Percentiles rank a stretch among this genome's conserved stretches.
Conservation (phyloP, 2,888 invertebrate species). For the Caenorhabditis sp. region DNA sequence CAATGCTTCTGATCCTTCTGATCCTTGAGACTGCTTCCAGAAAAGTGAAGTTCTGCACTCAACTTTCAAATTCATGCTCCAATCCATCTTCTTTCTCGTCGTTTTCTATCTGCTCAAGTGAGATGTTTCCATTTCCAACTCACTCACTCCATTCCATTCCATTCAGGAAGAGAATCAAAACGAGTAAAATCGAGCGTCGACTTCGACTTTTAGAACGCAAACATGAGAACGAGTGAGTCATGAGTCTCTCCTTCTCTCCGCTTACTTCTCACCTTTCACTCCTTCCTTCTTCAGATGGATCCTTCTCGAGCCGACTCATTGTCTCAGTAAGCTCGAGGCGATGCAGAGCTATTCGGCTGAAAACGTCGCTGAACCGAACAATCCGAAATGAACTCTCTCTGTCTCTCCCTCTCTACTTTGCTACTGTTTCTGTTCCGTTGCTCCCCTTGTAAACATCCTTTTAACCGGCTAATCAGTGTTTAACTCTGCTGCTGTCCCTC, state of each 20-base stretch:
- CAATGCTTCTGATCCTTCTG: too few relatives aligned
- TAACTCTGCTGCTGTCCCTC: too few relatives aligned
- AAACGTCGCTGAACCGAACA: constrained; percentile 3
- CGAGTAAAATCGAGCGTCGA: constrained; percentile 47
- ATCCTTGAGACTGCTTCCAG: constrained; percentile 33
- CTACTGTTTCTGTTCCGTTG: background rate
- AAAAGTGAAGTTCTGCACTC: constrained; percentile 26
- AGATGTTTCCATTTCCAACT: background rate
- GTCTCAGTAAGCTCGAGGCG: constrained; percentile 35
- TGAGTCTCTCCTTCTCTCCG: background rate
- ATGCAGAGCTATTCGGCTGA: constrained; percentile 27
- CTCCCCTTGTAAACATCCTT: constrained; percentile 6
- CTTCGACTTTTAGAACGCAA: constrained; percentile 60
- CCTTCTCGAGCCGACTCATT: constrained; percentile 42
- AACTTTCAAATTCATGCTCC: constrained; percentile 13
- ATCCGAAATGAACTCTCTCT: background rate
- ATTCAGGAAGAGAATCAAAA: constrained; percentile 47
- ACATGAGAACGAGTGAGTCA: constrained; percentile 59
- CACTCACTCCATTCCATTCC: too few relatives aligned
- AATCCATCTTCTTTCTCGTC: constrained; percentile 25
- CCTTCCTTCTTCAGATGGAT: constrained; percentile 46
- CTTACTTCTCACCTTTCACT: background rate
- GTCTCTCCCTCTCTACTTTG: too few relatives aligned
- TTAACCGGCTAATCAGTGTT: constrained; percentile 9
- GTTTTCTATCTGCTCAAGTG: constrained; percentile 44